Base-by-base conservation (phyloP, 2,113 vertebrate species). In the Barbus barbus region DNA sequence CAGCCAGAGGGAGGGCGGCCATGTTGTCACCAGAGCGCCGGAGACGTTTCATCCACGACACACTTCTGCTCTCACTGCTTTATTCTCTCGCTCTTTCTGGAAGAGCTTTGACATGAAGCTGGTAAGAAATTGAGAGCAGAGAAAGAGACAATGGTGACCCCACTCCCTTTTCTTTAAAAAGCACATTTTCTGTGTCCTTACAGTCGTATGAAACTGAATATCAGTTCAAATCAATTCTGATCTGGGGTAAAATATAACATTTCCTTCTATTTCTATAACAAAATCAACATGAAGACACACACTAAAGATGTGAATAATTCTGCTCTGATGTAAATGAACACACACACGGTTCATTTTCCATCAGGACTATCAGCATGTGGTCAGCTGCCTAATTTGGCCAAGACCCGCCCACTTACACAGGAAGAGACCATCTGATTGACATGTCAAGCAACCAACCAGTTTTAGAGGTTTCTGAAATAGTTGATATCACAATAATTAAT, bases 1-100 rank as follows among this genome's bases (percentile, higher is more conserved):
- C 96, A 96, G 97, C 97, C 97, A 99, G 95, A 96, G 96, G 95
- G 95, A 96, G 95, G 95, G 95, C 95, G 94, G 97, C 95, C 96
- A 96, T 93, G 95, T 97, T 95, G 95, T 96, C 96, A 96, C 95
- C 92, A 95, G n/a, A n/a, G n/a, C n/a, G n/a, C n/a, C n/a, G n/a
- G n/a, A n/a, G 96, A 97, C 97, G 96, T 96, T 97, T 94, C 95
- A 84, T 82, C 86, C 56, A 33, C 46, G 63, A 26, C 83, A 78
- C 84, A 74, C 86, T 84, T 85, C 65, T 67, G 61, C 53, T 58
- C 53, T 58, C 22, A 8, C 53, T 58, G 53, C 69, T 82, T 31
- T 81, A 75, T 78, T 72, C 44, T 85, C 60, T 44, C 72, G 24
- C 65, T 71, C 63, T 28, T 53, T 44, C 74, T 33, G 38, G 11